phyloP scores from a whole-genome alignment of 2,113 vertebrate genomes.

The Aythya baeri region DNA sequence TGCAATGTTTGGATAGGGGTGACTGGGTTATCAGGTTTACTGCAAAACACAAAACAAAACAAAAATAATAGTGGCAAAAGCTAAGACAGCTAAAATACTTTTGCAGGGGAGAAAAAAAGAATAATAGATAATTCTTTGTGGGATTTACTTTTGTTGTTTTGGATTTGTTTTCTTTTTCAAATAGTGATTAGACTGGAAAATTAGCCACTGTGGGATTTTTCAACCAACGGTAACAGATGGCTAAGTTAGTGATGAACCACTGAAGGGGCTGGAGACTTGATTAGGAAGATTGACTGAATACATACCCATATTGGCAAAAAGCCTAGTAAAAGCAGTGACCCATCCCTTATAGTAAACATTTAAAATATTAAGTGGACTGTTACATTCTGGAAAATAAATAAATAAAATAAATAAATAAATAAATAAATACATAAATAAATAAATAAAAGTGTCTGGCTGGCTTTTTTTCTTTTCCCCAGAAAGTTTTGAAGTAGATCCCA shows the following conservation, averaged over 20 bases:
- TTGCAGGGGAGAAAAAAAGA: background rate
- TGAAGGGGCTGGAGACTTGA: conserved; percentile 32
- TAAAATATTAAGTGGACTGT: conserved; percentile 32
- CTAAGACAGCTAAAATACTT: background rate
- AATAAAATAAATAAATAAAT: too few species aligned
- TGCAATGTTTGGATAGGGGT: background rate
- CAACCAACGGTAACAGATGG: conserved; percentile 50
- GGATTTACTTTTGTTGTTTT: background rate
- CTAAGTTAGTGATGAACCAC: conserved; percentile 35
- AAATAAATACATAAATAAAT: background rate
- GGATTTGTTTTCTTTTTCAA: background rate
- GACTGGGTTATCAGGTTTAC: background rate
- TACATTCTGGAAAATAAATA: background rate
- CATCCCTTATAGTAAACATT: background rate
- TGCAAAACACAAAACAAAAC: background rate
- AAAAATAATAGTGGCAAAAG: background rate
- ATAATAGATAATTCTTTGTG: background rate
- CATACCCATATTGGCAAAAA: conserved; percentile 19
- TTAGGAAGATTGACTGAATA: conserved; percentile 39
- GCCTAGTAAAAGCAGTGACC: conserved; percentile 33
- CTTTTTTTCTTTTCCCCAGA: background rate
- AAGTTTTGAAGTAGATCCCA: background rate
- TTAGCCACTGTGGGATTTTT: conserved; percentile 30
- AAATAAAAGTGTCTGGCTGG: background rate
- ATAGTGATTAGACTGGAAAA: conserved; percentile 49